Percentiles rank a stretch among this genome's conserved stretches.
Conservation (phyloP, 2,888 invertebrate species). For the Netelia inedita region DNA sequence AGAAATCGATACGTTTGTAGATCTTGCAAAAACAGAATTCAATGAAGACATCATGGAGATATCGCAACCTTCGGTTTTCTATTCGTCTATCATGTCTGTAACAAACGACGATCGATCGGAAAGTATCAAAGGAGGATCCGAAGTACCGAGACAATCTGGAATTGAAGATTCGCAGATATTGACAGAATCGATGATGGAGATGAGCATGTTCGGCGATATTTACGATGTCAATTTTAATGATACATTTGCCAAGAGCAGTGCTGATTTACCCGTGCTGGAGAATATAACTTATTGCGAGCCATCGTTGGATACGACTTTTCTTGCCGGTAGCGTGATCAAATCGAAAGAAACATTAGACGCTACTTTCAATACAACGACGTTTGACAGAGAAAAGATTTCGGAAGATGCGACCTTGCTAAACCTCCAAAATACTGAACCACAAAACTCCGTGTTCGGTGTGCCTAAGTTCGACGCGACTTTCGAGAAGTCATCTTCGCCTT, state of each 20-base stretch:
- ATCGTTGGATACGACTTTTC: conserved; percentile 43
- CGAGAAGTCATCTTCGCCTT: conserved; percentile 17
- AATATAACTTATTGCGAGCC: conserved; percentile 41
- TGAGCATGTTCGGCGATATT: conserved; percentile 78
- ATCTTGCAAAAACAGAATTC: conserved; percentile 80
- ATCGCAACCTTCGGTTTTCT: conserved; percentile 81
- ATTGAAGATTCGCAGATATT: conserved; percentile 78
- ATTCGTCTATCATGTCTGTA: conserved; percentile 75
- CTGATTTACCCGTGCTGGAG: conserved; percentile 63
- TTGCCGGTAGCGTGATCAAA: conserved; percentile 11
- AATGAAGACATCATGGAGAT: conserved; percentile 79
- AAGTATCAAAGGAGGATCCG: conserved; percentile 47
- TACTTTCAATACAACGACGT: conserved; percentile 30
- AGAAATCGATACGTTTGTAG: conserved; percentile 81
- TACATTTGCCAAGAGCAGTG: conserved; percentile 59
- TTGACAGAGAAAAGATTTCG: conserved; percentile 2
- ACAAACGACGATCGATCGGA: conserved; percentile 55
- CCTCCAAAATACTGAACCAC: not conserved
- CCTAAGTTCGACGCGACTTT: conserved; percentile 49
- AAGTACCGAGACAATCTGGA: conserved; percentile 49
- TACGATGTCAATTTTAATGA: conserved; percentile 71
- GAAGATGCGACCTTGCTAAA: conserved; percentile 55
- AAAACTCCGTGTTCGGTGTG: too few species aligned
- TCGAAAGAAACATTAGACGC: conserved; percentile 28
- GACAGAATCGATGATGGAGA: conserved; percentile 81